A percentile compares a stretch with the other conserved stretches of the same genome.
Conservation (phyloP, 2,888 invertebrate genomes). For the Nomada fucata region DNA sequence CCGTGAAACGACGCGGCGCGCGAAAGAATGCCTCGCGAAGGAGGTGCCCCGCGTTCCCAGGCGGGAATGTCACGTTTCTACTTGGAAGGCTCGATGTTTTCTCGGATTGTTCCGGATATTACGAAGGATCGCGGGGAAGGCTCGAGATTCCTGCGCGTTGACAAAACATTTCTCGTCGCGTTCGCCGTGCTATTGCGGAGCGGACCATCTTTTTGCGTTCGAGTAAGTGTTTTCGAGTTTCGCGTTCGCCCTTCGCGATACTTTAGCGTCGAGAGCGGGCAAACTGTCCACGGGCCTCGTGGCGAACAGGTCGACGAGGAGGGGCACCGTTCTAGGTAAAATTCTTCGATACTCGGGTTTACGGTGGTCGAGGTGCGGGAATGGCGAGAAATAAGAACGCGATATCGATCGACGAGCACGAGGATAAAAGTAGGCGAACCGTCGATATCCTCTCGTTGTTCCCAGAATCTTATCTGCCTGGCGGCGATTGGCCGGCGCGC, state of each 20-base stretch:
- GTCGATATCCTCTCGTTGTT: constrained; percentile 59
- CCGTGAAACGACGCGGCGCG: constrained; percentile 30
- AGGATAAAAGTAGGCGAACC: constrained; percentile 55
- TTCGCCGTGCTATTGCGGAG: neutral
- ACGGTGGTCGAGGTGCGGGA: neutral
- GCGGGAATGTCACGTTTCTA: constrained; percentile 43
- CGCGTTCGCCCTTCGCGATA: too few species aligned
- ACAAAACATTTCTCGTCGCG: neutral
- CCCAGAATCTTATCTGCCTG: constrained; percentile 66
- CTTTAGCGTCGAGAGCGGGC: too few species aligned
- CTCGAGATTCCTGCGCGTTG: neutral
- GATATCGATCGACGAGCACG: constrained; percentile 26
- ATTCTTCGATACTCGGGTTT: neutral
- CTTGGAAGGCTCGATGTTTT: constrained; percentile 34
- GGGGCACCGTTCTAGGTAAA: neutral
- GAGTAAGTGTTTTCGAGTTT: neutral
- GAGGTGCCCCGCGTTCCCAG: constrained; percentile 27
- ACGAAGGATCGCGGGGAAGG: neutral
- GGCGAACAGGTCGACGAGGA: neutral
- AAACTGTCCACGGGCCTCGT: too few species aligned
- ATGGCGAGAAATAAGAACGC: neutral
- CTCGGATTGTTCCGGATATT: constrained; percentile 10
- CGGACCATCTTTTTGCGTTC: neutral
- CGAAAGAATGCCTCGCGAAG: constrained; percentile 40
- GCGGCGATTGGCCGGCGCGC: constrained; percentile 55